These are phyloP conservation scores for Phainopepla nitens DNA, from an alignment of 2,113 vertebrate species.

Conservation along the genomic window DNA sequence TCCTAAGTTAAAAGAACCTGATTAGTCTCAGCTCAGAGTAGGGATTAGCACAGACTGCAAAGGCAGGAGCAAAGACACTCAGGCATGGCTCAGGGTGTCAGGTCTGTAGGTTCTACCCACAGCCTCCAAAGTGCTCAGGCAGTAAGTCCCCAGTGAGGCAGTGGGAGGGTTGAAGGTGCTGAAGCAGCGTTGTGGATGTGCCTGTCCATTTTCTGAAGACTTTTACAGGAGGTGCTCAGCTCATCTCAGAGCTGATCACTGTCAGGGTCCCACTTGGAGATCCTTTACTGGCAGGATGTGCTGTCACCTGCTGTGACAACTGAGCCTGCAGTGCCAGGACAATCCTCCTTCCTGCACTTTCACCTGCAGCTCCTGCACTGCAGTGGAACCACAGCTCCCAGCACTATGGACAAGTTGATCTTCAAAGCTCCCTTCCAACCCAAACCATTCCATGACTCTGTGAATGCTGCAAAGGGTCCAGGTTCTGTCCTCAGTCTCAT, in stretches of 20 bases:
- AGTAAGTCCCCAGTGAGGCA: neutral
- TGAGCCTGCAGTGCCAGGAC: neutral
- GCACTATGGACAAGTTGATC: neutral
- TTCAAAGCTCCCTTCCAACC: neutral
- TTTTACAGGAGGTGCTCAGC: neutral
- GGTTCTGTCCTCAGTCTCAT: neutral
- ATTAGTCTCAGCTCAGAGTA: neutral
- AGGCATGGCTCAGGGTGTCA: neutral
- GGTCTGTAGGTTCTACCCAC: neutral
- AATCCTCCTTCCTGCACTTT: neutral
- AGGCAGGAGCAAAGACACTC: neutral
- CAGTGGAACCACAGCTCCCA: neutral
- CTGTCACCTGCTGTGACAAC: neutral
- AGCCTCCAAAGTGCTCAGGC: neutral
- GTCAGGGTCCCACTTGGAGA: neutral
- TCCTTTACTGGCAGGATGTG: neutral
- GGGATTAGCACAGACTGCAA: constrained; percentile 1
- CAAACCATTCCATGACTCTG: neutral
- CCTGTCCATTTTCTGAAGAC: neutral
- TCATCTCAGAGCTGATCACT: neutral
- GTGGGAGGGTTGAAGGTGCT: neutral
- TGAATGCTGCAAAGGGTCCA: neutral
- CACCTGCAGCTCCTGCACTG: neutral
- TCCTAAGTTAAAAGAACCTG: neutral
- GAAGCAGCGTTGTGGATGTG: neutral